These are phyloP conservation scores for Platyura marginata DNA, from an alignment of 1,140 invertebrate genomes.

Conservation along the genomic window DNA sequence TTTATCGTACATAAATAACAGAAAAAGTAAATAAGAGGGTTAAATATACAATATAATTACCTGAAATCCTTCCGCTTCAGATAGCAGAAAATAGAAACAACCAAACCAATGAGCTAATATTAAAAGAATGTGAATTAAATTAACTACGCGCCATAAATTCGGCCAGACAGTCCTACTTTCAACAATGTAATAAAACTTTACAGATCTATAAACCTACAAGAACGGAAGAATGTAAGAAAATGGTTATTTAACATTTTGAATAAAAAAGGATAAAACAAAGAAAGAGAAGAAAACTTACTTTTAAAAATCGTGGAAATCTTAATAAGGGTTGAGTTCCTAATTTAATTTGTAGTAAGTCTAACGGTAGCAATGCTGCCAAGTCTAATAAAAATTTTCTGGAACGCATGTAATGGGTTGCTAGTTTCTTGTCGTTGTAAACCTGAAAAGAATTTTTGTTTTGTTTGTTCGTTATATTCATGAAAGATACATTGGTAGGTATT, in stretches of 20 bases:
- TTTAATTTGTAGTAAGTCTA: conserved; percentile 70
- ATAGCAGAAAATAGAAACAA: conserved; percentile 89
- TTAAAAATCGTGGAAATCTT: conserved; percentile 65
- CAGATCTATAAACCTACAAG: conserved; percentile 68
- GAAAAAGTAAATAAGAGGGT: no score
- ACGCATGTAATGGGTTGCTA: conserved; percentile 73
- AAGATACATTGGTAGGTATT: no score
- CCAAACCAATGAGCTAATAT: conserved; percentile 95
- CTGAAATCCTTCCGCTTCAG: conserved; percentile 75
- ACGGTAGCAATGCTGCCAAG: conserved; percentile 58
- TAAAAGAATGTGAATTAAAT: conserved; percentile 84
- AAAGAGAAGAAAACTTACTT: conserved; percentile 27
- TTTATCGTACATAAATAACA: no score
- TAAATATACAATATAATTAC: conserved; percentile 21
- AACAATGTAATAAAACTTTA: conserved; percentile 89
- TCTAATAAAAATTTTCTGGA: conserved; percentile 78
- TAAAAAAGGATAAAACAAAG: no score
- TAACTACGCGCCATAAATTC: conserved; percentile 89
- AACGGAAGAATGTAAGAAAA: no score
- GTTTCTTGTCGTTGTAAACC: conserved; percentile 73
- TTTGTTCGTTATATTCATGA: no score
- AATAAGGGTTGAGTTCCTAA: conserved; percentile 64
- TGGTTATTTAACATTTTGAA: no score
- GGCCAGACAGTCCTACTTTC: conserved; percentile 89
- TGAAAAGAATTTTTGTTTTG: conserved; percentile 8